Evolutionary conservation across 1,140 invertebrate genomes (phyloP).

Genomic region (Copidosoma floridanum): DNA sequence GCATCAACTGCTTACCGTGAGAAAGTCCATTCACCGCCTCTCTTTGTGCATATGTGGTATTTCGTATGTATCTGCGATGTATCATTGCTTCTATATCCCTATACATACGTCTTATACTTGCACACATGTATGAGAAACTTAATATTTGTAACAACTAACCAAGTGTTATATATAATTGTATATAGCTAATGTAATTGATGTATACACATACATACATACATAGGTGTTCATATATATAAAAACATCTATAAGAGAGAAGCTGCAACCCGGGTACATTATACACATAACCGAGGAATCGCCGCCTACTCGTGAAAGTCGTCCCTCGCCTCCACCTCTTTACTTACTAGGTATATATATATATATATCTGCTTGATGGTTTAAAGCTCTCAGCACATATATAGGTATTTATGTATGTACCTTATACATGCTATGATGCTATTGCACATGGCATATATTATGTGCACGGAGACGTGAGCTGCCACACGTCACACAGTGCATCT

Average conservation of each 20-base stretch:
- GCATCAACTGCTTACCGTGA: no score
- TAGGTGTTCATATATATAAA: neutral
- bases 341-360: no score
- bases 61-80: no score
- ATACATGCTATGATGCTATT: no score
- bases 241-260: neutral
- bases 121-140: neutral
- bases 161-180: neutral
- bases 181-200: no score
- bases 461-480: no score
- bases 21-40: constrained; percentile 26
- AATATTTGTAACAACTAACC: neutral
- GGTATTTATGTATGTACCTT: no score
- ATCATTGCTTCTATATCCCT: no score
- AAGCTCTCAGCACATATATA: no score
- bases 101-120: neutral
- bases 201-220: neutral
- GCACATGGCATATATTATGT: no score
- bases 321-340: no score
- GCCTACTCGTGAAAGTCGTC: constrained; percentile 28
- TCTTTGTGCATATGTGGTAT: neutral
- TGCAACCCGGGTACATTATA: neutral
- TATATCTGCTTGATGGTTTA: no score
- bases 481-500: constrained; percentile 16
- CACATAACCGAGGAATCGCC: constrained; percentile 9